Conservation (phyloP, 2,888 invertebrate species). For the Erpobdella octoculata region DNA sequence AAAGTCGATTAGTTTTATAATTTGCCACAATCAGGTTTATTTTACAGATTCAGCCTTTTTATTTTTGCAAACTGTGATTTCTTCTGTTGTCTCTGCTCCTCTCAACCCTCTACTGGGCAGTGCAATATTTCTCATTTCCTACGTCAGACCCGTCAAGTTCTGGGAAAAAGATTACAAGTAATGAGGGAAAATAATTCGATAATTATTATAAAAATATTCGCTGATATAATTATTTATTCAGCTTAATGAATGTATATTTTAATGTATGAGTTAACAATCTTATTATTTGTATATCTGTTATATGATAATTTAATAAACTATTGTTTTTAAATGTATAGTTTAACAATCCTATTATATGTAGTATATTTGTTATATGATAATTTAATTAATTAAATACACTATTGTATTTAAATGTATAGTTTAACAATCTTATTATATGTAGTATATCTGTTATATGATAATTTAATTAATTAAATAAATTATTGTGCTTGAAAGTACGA, state of each 20-base stretch:
- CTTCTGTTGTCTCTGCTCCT: slow-evolving; percentile 85
- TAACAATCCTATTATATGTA: too few species aligned
- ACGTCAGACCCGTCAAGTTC: slow-evolving; percentile 96
- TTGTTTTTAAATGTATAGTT: neutral
- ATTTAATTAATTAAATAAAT: neutral
- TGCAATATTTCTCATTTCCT: slow-evolving; percentile 94
- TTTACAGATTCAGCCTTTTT: slow-evolving; percentile 90
- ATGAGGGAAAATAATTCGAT: slow-evolving; percentile 35
- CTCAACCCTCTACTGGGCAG: slow-evolving; percentile 92
- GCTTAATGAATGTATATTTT: neutral
- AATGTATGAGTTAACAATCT: neutral
- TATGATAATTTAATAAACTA: neutral
- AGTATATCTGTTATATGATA: neutral
- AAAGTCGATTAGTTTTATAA: too few species aligned
- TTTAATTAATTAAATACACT: neutral
- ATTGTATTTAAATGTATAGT: slow-evolving; percentile 40
- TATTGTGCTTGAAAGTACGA: slow-evolving; percentile 59
- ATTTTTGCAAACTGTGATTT: slow-evolving; percentile 86
- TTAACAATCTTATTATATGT: too few species aligned
- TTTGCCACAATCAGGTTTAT: too few species aligned
- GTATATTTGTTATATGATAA: neutral
- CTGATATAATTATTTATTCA: neutral
- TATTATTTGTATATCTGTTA: neutral
- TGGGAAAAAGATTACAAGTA: slow-evolving; percentile 95
- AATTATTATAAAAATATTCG: neutral